Evolutionary conservation across 2,888 invertebrate genomes (phyloP), one percentile per base, ranked within the genome.

Genomic region (Odontocerum albicorne): DNA sequence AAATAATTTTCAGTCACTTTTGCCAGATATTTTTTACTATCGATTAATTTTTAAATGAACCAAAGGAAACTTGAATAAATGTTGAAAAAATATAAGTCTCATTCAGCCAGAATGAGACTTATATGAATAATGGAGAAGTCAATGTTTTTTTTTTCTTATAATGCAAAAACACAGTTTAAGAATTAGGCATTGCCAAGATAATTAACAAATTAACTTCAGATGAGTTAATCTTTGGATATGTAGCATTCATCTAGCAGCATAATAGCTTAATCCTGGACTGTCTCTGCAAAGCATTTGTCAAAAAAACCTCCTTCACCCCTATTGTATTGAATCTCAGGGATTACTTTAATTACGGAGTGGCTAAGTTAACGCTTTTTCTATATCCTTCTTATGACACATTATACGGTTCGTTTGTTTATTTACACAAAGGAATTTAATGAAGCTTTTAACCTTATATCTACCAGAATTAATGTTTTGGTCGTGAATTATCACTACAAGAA

Each of bases 341-440:
- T 57, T 57, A 49, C 36, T 49, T 46, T 49, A 57, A 57, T 57
- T 57, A 53, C 38, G 43, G 22, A 21, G 17, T 22, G 8, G 49
- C 43, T 49, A 55, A 33, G 49, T n/a, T 33, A 12, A 32, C 42
- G 32, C 40, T 50, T 50, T 50, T 50, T 50, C 49, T 42, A 35
- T 50, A 42, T 50, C 33, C 42, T 13, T 33, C 13, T 13, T 45
- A 45, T 45, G 45, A 45, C 45, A 45, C 45, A 45, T 33, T 19
- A 33, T 33, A 45, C n/a, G n/a, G n/a, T 45, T 33, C 45, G 45
- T 20, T 45, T 20, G 33, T 45, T 33, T 45, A 45, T 45, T 45
- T 45, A 45, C 32, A 45, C 33, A 45, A 45, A 45, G 45, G n/a
- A n/a, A n/a, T n/a, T n/a, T n/a, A n/a, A n/a, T n/a, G n/a, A n/a